Conservation (phyloP, 2,113 vertebrate genomes). For the Riparia riparia region DNA sequence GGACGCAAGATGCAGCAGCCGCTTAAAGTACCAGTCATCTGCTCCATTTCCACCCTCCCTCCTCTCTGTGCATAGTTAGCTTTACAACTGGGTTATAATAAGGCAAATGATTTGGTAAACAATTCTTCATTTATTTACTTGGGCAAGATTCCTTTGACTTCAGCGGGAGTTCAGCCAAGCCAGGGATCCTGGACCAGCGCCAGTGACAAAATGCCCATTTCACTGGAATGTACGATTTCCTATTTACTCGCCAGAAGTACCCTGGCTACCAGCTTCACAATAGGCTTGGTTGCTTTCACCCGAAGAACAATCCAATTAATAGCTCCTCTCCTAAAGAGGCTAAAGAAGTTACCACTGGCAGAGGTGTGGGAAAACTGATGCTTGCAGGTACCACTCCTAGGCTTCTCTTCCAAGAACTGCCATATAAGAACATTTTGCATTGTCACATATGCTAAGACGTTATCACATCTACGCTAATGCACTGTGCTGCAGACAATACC, state of each 20-base stretch:
- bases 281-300: background rate
- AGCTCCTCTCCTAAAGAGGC: background rate
- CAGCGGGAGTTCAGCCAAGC: background rate
- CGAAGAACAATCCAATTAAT: background rate
- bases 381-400: background rate
- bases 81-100: conserved; percentile 12
- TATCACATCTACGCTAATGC: background rate
- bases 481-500: background rate
- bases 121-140: conserved; percentile 48
- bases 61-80: background rate
- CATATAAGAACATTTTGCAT: background rate
- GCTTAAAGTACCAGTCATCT: conserved; percentile 34
- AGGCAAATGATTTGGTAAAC: conserved; percentile 28
- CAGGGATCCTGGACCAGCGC: background rate
- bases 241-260: background rate
- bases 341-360: background rate
- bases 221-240: background rate
- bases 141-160: conserved; percentile 19
- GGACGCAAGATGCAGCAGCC: conserved; percentile 30
- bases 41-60: background rate
- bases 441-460: rapidly evolving
- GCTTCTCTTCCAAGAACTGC: background rate
- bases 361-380: background rate
- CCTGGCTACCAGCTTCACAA: conserved; percentile 19
- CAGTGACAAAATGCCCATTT: conserved; percentile 25